phyloP scores from a whole-genome alignment of 2,113 vertebrate species.

The Engystomops pustulosus region DNA sequence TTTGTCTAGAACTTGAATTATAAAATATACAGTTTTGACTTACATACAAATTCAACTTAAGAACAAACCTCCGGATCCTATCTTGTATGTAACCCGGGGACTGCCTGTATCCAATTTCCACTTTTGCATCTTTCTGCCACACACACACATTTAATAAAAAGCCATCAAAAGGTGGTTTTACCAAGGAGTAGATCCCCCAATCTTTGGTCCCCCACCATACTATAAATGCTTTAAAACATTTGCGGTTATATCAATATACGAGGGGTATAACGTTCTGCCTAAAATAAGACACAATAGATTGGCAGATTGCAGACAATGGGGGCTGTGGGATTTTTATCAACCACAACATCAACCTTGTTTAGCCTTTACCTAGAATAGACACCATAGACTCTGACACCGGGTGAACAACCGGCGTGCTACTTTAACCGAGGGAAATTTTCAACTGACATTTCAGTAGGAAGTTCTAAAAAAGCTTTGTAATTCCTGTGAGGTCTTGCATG shows the following conservation, averaged over 20 bases:
- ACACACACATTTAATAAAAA: too few species aligned
- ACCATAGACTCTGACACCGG: not conserved
- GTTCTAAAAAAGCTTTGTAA: slow-evolving; percentile 12
- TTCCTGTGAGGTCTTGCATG: slow-evolving; percentile 8
- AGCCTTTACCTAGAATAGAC: not conserved
- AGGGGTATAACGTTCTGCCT: not conserved
- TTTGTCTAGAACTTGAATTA: too few species aligned
- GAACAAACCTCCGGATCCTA: too few species aligned
- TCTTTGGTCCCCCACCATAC: too few species aligned
- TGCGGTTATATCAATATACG: not conserved
- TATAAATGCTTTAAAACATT: not conserved
- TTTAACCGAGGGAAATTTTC: slow-evolving; percentile 43
- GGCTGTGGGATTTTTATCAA: not conserved
- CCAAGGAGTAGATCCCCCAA: too few species aligned
- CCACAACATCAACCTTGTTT: not conserved
- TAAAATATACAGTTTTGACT: too few species aligned
- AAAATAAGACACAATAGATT: not conserved
- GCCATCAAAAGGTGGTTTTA: too few species aligned
- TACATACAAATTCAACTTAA: too few species aligned
- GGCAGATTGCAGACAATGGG: not conserved
- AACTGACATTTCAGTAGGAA: slow-evolving; percentile 46
- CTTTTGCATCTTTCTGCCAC: too few species aligned
- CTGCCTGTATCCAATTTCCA: too few species aligned
- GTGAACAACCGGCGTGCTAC: not conserved
- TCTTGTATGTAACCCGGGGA: too few species aligned